Evolutionary conservation across 2,797 vertebrate species (phyloP).

Genomic region (Etheostoma perlongum): DNA sequence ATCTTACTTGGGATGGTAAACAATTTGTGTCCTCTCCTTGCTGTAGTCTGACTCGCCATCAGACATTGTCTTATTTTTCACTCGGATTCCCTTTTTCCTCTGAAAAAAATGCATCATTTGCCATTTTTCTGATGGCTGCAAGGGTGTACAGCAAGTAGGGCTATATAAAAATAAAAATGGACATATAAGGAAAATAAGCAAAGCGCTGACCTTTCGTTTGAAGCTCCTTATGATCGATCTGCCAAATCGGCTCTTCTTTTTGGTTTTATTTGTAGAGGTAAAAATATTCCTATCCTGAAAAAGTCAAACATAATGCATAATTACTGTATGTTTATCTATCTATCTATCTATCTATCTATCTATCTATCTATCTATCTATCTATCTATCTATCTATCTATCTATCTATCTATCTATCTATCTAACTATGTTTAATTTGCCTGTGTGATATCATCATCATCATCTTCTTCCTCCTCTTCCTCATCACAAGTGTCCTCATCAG

Average conservation of each 20-base stretch:
- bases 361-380: slow-evolving; percentile 16
- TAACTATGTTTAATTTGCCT: slow-evolving; percentile 76
- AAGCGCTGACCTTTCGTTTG: slow-evolving; percentile 88
- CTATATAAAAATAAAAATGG: neutral
- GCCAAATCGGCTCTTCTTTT: slow-evolving; percentile 82
- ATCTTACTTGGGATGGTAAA: slow-evolving; percentile 84
- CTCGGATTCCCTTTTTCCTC: slow-evolving; percentile 90
- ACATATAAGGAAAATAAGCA: neutral
- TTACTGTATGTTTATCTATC: neutral
- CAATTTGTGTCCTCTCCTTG: slow-evolving; percentile 76
- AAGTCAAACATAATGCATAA: slow-evolving; percentile 35
- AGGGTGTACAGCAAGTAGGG: neutral
- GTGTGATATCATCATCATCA: slow-evolving; percentile 82
- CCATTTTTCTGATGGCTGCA: neutral
- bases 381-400: slow-evolving; percentile 19
- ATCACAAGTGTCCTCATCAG: slow-evolving; percentile 94
- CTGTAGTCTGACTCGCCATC: slow-evolving; percentile 88
- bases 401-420: slow-evolving; percentile 37
- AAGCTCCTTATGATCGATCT: slow-evolving; percentile 89
- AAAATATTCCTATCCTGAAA: slow-evolving; percentile 81
- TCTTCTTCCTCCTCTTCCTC: slow-evolving; percentile 94
- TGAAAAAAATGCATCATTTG: slow-evolving; percentile 38
- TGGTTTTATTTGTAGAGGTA: slow-evolving; percentile 78
- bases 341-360: slow-evolving; percentile 13
- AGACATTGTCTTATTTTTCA: slow-evolving; percentile 86